Conservation (phyloP, 2,888 invertebrate genomes). For the Acronicta alni region DNA sequence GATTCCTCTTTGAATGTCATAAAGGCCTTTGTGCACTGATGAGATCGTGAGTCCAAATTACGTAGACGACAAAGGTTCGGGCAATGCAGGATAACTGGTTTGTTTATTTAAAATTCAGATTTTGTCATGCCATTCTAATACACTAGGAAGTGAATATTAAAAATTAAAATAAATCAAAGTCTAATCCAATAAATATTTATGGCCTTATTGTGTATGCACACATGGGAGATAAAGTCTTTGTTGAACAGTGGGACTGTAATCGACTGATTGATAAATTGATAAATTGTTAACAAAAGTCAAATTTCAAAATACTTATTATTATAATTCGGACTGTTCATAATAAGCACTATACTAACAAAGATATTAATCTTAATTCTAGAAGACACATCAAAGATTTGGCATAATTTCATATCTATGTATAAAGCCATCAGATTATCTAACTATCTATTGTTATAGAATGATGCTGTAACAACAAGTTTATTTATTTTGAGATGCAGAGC, state of each 20-base stretch:
- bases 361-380: slow-evolving; percentile 20
- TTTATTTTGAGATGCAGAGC: slow-evolving; percentile 12
- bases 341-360: background rate
- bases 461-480: slow-evolving; percentile 6
- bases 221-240: no score
- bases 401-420: slow-evolving; percentile 31
- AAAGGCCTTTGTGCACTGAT: slow-evolving; percentile 24
- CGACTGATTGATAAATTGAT: no score
- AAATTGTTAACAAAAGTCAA: no score
- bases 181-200: no score
- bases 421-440: slow-evolving; percentile 12
- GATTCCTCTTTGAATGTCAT: slow-evolving; percentile 16
- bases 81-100: no score
- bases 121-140: no score
- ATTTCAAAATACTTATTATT: background rate
- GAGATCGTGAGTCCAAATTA: background rate
- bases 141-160: no score
- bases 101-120: no score
- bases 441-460: slow-evolving; percentile 34
- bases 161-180: no score
- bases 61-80: no score
- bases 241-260: no score
- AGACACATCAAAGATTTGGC: slow-evolving; percentile 48
- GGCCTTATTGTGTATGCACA: no score
- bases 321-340: background rate